Evolutionary conservation across 2,113 vertebrate genomes (phyloP).

Genomic region (Amblyopsis rosae): DNA sequence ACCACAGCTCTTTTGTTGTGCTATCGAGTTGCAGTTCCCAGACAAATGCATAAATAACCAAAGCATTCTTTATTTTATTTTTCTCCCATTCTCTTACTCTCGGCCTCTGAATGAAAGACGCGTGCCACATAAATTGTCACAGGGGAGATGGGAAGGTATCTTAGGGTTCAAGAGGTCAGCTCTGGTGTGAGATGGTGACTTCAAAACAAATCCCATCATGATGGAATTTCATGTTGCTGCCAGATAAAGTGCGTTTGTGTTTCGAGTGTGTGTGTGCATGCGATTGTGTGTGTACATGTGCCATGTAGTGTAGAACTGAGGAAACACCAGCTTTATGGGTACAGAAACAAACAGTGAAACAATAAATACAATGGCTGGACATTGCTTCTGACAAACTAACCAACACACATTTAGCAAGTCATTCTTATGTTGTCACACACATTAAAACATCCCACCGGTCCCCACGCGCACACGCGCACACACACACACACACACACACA

Average conservation of each 20-base stretch:
- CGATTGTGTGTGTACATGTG: slow-evolving; percentile 26
- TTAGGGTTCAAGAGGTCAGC: slow-evolving; percentile 75
- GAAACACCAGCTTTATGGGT: not conserved
- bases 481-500: slow-evolving; percentile 24
- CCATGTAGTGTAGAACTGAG: slow-evolving; percentile 26
- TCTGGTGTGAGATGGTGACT: slow-evolving; percentile 62
- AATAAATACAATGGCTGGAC: not conserved
- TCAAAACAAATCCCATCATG: slow-evolving; percentile 70
- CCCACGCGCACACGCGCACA: slow-evolving; percentile 1
- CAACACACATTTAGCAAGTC: not conserved
- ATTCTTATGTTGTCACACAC: not conserved
- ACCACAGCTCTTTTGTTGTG: slow-evolving; percentile 78
- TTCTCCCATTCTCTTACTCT: not conserved
- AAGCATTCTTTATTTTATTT: slow-evolving; percentile 54
- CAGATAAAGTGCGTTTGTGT: slow-evolving; percentile 24
- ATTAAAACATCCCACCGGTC: not conserved
- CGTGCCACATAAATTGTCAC: slow-evolving; percentile 78
- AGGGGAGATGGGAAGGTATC: slow-evolving; percentile 65
- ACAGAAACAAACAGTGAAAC: not conserved
- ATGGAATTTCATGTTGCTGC: slow-evolving; percentile 70
- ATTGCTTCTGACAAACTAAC: not conserved
- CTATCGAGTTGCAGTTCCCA: slow-evolving; percentile 78
- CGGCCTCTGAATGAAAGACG: slow-evolving; percentile 61
- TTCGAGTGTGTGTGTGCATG: slow-evolving; percentile 10
- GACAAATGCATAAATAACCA: slow-evolving; percentile 44